Conservation (phyloP, 2,797 vertebrate species). For the Discoglossus pictus region DNA sequence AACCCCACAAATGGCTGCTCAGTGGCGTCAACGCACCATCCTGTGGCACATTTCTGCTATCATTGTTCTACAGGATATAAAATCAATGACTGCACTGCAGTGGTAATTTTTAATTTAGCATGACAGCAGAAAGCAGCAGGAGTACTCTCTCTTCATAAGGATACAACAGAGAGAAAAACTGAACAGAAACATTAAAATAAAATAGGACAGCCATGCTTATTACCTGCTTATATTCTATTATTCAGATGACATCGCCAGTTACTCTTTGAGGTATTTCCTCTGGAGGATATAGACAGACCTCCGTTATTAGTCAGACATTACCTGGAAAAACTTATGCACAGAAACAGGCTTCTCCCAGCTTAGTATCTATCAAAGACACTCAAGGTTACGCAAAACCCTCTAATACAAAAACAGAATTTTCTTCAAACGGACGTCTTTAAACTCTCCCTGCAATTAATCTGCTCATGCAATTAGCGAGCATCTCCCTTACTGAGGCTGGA, state of each 20-base stretch:
- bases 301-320: constrained; percentile 33
- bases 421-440: too few species aligned
- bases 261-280: constrained; percentile 22
- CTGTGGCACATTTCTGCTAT: constrained; percentile 4
- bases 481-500: too few species aligned
- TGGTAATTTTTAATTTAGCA: constrained; percentile 21
- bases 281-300: constrained; percentile 41
- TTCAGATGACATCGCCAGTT: constrained; percentile 4
- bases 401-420: not conserved
- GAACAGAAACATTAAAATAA: not conserved
- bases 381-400: constrained; percentile 18
- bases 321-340: constrained; percentile 31
- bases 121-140: not conserved
- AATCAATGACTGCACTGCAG: constrained; percentile 13
- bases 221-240: constrained; percentile 16
- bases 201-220: not conserved
- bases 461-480: too few species aligned
- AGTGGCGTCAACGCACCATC: too few species aligned
- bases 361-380: constrained; percentile 54
- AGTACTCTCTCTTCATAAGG: constrained; percentile 8
- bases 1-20: too few species aligned
- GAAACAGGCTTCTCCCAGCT: constrained; percentile 36
- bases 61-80: constrained; percentile 6
- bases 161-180: constrained; percentile 7
- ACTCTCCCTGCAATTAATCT: too few species aligned